Evolutionary conservation across 2,113 vertebrate species (phyloP), one percentile per base, ranked within the genome.

Genomic region (Amphilophus citrinellus): DNA sequence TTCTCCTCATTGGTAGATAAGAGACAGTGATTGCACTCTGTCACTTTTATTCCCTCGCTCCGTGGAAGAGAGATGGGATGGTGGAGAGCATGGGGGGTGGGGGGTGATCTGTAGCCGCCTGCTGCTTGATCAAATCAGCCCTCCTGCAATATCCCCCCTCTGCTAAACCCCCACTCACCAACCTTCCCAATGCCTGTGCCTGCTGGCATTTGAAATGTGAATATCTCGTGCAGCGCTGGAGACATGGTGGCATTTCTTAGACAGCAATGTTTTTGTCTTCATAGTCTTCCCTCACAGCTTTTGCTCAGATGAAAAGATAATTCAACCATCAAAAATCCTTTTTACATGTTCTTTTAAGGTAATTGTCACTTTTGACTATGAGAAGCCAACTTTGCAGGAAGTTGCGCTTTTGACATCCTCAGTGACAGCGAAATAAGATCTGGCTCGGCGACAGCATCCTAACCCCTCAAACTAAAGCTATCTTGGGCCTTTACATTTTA

Each of bases 1-100:
- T 87, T 84, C 84, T 88, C 80, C 87, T 94, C 93, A 93, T 93
- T 86, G 90, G 90, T 84, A 92, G 92, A 93, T 91, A 92, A 94
- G 88, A 93, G 91, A 88, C 89, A 88, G 88, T 90, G 92, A 93
- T 93, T 93, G 92, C 86, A 89, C 89, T 88, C 88, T 93, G 90
- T 92, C 92, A 92, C 91, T 92, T 90, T 91, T 91, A 90, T 91
- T 89, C 89, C 84, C 83, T 73, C 50, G 60, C 87, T 88, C 77
- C n/a, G 83, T 79, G 88, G 79, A 86, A 71, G 86, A 90, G 85
- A 85, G 87, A 88, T 86, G 90, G 78, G 80, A 77, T 22, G 37
- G 84, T n/a, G 57, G 78, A 68, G 60, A 65, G 87, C 2, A 61
- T 30, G 56, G 30, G 18, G 44, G 30, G 78, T 11, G 42, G 10